Conservation (phyloP, 2,797 vertebrate genomes). For the Enteromius mattozi region DNA sequence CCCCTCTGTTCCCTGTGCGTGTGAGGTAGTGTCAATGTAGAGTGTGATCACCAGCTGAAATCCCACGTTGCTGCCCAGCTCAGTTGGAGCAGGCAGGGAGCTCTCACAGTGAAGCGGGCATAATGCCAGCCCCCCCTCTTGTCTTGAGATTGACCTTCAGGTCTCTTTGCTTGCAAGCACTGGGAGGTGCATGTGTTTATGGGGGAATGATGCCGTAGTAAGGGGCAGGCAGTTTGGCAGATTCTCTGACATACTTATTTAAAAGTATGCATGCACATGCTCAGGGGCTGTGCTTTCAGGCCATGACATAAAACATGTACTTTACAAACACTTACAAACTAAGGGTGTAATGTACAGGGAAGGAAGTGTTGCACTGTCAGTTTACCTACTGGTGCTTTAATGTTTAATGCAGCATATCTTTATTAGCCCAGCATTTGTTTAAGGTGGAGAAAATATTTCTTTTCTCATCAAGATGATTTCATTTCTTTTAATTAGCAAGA, state of each 20-base stretch:
- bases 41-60: conserved; percentile 66
- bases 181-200: conserved; percentile 30
- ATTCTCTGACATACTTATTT: conserved; percentile 43
- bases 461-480: neutral
- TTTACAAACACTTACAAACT: conserved; percentile 44
- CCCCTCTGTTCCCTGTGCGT: conserved; percentile 17
- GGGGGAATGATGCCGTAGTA: conserved; percentile 31
- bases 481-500: conserved; percentile 73
- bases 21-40: conserved; percentile 53
- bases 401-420: conserved; percentile 27
- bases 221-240: conserved; percentile 42
- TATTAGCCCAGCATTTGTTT: conserved; percentile 40
- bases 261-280: conserved; percentile 28
- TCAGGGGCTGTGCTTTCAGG: neutral
- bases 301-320: conserved; percentile 44
- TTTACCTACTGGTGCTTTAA: conserved; percentile 32
- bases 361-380: conserved; percentile 48
- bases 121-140: conserved; percentile 52
- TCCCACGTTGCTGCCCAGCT: conserved; percentile 60
- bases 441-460: neutral
- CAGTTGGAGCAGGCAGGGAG: conserved; percentile 57
- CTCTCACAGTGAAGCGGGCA: conserved; percentile 48
- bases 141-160: conserved; percentile 64
- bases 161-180: conserved; percentile 50
- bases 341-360: conserved; percentile 53